Conservation (phyloP, 2,888 invertebrate species). For the Leucophora obtusa region DNA sequence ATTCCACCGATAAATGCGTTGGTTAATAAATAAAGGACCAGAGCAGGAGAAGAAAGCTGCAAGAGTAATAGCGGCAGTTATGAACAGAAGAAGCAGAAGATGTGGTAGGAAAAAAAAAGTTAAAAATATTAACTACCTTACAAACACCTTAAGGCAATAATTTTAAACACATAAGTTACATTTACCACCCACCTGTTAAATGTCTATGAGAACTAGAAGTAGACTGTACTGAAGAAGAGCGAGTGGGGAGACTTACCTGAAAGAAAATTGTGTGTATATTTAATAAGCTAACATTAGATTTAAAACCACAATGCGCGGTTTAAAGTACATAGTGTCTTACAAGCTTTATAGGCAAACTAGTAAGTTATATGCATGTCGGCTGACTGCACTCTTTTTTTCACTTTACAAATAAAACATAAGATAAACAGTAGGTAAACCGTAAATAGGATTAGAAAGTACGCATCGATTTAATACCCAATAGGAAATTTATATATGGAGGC, state of each 20-base stretch:
- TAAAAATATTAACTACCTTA: slow-evolving; percentile 19
- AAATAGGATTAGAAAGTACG: slow-evolving; percentile 54
- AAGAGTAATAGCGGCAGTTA: background rate
- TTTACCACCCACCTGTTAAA: slow-evolving; percentile 47
- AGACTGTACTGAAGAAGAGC: background rate
- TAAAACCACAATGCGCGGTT: slow-evolving; percentile 47
- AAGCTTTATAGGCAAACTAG: slow-evolving; percentile 1
- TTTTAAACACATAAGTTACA: slow-evolving; percentile 42
- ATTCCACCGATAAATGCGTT: background rate
- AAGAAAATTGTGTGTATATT: background rate
- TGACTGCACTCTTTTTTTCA: background rate
- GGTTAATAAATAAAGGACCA: background rate
- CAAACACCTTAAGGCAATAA: slow-evolving; percentile 39
- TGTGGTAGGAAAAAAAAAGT: background rate
- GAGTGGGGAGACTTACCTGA: background rate
- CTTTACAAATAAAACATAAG: slow-evolving; percentile 28
- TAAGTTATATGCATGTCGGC: background rate
- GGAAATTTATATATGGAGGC: background rate
- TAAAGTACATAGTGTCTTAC: slow-evolving; percentile 17
- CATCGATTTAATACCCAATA: slow-evolving; percentile 1
- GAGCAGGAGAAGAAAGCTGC: background rate
- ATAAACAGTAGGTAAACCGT: slow-evolving; percentile 49
- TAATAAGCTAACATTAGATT: slow-evolving; percentile 36
- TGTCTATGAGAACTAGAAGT: background rate
- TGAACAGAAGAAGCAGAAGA: background rate